Evolutionary conservation across 2,797 vertebrate genomes (phyloP), one percentile per base, ranked within the genome.

Genomic region (Diplodus sargus): DNA sequence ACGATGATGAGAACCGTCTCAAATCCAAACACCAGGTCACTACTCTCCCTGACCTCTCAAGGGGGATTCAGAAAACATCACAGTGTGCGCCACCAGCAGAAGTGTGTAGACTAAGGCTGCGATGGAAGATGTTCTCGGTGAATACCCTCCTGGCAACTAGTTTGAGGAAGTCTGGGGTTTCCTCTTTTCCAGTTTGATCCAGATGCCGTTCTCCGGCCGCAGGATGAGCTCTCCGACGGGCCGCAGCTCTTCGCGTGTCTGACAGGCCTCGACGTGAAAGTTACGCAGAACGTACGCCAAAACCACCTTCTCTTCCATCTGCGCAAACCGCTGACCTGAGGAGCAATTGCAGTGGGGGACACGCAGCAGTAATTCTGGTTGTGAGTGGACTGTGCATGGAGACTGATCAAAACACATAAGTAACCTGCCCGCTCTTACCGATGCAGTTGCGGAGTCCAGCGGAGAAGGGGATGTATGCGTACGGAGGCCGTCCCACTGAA

Each of bases 361-460:
- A 51, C 42, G 49, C 11, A 30, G 34, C n/a, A 1, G 34, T 51
- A 2, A 75, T 20, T 59, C 18, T 25, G 16, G 10, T 18, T 18
- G 16, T 53, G 14, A 61, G 39, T 39, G 49, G 49, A n/a, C 9
- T 51, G 20, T 1, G 11, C 16, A 34, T 20, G 11, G 5, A 67
- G n/a, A 52, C 10, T 16, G 10, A 59, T 45, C 5, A 30, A 4
- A 3, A 15, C 14, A n/a, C 10, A 68, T 22, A 34, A 14, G 0
- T 13, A 47, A 11, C 1, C 20, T 16, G 10, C 43, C 9, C 14
- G 17, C 15, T 76, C 94, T 43, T 88, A 99, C 98, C 98, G 17
- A 99, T 98, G 60, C 98, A 99, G 93, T 99, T 99, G 77, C 98
- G 96, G 59, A 96, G 95, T 65, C 98, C 98, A 2, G 98, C 98